Percentiles rank a stretch among this genome's conserved stretches.
These are phyloP conservation scores for Caenorhabditis drosophilae DNA, from an alignment of 2,888 invertebrate genomes.

Conservation along the genomic window DNA sequence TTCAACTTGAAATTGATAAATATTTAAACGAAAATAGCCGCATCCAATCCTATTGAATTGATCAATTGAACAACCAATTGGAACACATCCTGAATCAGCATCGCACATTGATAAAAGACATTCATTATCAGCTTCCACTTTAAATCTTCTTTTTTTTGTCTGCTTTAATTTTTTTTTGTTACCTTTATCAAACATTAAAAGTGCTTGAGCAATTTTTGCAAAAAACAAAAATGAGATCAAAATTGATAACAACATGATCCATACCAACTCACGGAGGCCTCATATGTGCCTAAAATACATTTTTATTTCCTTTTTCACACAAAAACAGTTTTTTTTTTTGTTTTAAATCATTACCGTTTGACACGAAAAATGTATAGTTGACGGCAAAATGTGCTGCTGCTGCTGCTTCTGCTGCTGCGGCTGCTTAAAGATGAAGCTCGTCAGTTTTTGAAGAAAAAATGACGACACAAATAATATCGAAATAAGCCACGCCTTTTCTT, in stretches of 20 bases:
- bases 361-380: no score
- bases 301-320: no score
- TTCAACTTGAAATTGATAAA: constrained; percentile 66
- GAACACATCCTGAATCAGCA: constrained; percentile 64
- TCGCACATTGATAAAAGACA: constrained; percentile 67
- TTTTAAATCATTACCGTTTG: no score
- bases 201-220: constrained; percentile 10
- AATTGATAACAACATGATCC: constrained; percentile 14
- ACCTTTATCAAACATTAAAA: constrained; percentile 38
- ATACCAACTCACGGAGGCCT: constrained; percentile 26
- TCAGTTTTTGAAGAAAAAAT: no score
- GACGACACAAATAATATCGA: no score
- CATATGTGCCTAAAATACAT: no score
- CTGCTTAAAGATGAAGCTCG: no score
- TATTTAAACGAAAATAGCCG: constrained; percentile 66
- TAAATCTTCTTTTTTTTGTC: constrained; percentile 13
- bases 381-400: no score
- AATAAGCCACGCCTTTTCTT: no score
- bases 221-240: constrained; percentile 19
- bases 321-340: no score
- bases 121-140: constrained; percentile 61
- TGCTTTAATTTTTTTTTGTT: not conserved
- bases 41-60: constrained; percentile 63
- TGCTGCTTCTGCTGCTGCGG: no score
- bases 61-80: constrained; percentile 63